Conservation (phyloP, 2,888 invertebrate genomes). For the Ormyrus rosae region DNA sequence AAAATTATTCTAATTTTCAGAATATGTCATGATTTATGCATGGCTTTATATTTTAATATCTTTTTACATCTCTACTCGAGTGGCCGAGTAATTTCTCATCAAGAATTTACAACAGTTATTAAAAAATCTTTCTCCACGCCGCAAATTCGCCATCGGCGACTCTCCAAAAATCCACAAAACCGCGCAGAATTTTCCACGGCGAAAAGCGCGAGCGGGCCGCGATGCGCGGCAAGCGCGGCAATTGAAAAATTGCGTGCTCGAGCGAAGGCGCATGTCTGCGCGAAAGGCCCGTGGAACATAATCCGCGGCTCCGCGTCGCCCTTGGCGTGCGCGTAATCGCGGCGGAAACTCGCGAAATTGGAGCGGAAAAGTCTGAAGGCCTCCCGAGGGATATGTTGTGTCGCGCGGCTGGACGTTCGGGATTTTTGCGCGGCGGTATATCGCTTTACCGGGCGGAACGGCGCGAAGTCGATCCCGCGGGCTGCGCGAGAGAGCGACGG, state of each 20-base stretch:
- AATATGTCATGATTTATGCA: no score
- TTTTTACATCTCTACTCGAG: background rate
- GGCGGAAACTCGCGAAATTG: slow-evolving; percentile 5
- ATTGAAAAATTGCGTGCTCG: slow-evolving; percentile 28
- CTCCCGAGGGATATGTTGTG: no score
- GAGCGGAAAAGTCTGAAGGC: background rate
- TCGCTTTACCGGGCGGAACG: no score
- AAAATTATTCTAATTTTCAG: no score
- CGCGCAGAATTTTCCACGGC: no score
- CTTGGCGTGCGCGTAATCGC: slow-evolving; percentile 1
- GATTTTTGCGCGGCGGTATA: no score
- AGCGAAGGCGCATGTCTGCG: no score
- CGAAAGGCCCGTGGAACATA: background rate
- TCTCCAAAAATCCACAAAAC: no score
- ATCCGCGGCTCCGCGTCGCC: slow-evolving; percentile 16
- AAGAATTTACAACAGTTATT: background rate
- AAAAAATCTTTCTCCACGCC: background rate
- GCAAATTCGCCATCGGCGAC: no score
- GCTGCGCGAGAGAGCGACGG: background rate
- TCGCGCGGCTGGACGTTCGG: no score
- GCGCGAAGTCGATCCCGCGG: background rate
- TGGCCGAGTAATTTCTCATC: background rate
- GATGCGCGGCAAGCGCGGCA: background rate
- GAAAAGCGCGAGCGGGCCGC: no score
- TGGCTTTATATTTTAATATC: no score